Conservation (phyloP, 1,140 invertebrate genomes). For the Drusus annulatus region DNA sequence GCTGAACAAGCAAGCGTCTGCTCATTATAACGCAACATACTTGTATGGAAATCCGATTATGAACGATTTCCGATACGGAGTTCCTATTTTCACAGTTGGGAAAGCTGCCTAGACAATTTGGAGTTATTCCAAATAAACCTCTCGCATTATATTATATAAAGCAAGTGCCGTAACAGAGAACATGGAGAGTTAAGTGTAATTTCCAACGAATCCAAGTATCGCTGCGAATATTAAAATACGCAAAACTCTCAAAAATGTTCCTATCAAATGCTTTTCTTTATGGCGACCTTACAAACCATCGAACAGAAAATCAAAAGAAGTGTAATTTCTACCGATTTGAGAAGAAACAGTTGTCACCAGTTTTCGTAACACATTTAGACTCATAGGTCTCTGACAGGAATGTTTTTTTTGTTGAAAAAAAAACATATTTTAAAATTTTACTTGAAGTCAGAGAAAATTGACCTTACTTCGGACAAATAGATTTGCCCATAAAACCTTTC, state of each 20-base stretch:
- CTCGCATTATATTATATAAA: conserved; percentile 2
- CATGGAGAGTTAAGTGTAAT: conserved; percentile 11
- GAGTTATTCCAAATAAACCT: conserved; percentile 37
- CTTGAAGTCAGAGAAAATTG: too few species aligned
- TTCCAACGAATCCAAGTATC: conserved; percentile 12
- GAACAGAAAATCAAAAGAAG: too few species aligned
- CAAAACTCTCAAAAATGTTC: neutral
- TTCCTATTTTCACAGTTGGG: conserved; percentile 9
- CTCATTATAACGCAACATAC: neutral
- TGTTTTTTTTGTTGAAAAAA: too few species aligned
- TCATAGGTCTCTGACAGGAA: too few species aligned
- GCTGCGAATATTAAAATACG: conserved; percentile 24
- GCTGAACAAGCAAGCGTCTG: neutral
- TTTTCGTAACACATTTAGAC: too few species aligned
- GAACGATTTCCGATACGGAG: conserved; percentile 13
- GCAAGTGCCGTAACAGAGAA: neutral
- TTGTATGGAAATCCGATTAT: neutral
- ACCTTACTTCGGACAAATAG: too few species aligned
- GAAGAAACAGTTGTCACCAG: too few species aligned
- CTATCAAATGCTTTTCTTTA: conserved; percentile 22
- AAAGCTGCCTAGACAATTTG: neutral
- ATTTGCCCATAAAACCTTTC: too few species aligned
- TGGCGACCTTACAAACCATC: neutral
- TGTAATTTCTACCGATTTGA: too few species aligned
- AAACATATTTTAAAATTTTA: too few species aligned